Percentiles rank a stretch among this genome's conserved stretches.
These are phyloP conservation scores for Psococerastis gibbosa DNA, from an alignment of 2,888 invertebrate species.

Conservation along the genomic window DNA sequence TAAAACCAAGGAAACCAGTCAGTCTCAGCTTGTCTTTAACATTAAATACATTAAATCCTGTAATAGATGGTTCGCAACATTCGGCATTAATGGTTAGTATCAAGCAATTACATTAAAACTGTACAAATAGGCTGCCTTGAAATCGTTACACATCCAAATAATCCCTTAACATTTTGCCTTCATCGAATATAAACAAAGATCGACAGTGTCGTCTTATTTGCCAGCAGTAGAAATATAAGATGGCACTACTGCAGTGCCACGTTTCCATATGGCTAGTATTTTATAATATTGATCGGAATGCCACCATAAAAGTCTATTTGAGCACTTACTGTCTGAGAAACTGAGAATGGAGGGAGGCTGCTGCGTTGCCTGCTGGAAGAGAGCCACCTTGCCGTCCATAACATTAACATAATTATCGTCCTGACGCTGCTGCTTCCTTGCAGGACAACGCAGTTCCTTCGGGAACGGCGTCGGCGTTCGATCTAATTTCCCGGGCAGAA, in stretches of 20 bases:
- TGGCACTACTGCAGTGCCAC: no score
- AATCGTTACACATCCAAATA: no score
- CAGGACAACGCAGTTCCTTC: slow-evolving; percentile 3
- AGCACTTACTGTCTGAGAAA: slow-evolving; percentile 2
- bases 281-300: no score
- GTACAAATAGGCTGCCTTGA: no score
- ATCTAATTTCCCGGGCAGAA: slow-evolving; percentile 3
- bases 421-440: background rate
- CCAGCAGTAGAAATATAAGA: no score
- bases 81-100: no score
- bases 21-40: background rate
- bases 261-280: no score
- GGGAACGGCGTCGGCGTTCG: slow-evolving; percentile 6
- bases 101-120: no score
- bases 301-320: background rate
- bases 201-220: no score
- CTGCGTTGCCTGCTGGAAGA: background rate
- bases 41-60: background rate
- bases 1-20: background rate
- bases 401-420: slow-evolving; percentile 6
- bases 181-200: no score
- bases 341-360: slow-evolving; percentile 1
- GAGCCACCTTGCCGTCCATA: background rate
- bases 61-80: no score
- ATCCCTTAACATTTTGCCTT: no score